Conservation (phyloP, 2,113 vertebrate genomes). For the Mesocricetus auratus region DNA sequence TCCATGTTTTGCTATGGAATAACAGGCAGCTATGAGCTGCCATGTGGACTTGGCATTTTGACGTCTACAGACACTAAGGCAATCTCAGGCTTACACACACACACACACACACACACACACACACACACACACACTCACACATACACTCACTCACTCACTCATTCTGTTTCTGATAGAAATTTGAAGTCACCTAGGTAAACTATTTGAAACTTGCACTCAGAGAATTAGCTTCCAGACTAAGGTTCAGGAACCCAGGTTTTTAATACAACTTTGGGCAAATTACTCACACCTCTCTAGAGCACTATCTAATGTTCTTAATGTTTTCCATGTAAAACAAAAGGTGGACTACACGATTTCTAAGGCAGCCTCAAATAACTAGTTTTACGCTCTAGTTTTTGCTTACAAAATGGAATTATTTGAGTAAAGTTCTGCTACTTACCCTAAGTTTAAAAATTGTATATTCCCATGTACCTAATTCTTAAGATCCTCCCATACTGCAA, state of each 20-base stretch:
- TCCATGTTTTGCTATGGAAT: too few relatives aligned
- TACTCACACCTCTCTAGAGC: neutral
- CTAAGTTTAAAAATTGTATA: neutral
- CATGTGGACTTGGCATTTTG: neutral
- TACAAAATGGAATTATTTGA: neutral
- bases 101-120: neutral
- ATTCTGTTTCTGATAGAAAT: constrained; percentile 2
- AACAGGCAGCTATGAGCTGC: too few relatives aligned
- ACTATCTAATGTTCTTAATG: neutral
- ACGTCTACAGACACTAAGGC: neutral
- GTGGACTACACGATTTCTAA: neutral
- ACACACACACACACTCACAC: neutral
- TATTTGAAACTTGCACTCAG: neutral
- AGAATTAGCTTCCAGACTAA: neutral
- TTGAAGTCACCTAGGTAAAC: neutral
- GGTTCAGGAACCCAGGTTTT: neutral
- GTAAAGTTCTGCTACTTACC: constrained; percentile 26
- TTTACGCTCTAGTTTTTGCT: neutral
- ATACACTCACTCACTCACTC: too few relatives aligned
- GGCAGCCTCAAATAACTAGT: neutral
- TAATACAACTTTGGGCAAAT: neutral
- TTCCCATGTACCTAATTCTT: constrained; percentile 22
- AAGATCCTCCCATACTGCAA: neutral
- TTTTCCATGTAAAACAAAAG: constrained; percentile 36
- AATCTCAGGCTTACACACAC: neutral